Conservation (phyloP, 1,140 invertebrate genomes). For the Drosophila miranda region DNA sequence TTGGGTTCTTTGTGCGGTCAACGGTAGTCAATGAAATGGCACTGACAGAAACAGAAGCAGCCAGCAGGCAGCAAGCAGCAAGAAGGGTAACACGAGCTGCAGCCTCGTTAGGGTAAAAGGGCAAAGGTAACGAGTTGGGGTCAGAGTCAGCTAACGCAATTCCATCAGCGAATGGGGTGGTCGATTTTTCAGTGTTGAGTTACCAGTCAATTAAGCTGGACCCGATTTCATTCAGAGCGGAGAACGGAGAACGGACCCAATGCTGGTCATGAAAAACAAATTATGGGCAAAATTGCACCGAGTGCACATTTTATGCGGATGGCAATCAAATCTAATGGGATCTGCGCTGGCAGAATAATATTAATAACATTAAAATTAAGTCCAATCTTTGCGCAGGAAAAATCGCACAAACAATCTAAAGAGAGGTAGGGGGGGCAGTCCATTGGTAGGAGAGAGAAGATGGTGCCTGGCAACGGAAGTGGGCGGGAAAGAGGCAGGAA, state of each 20-base stretch:
- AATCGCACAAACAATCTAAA: background rate
- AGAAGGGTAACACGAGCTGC: slow-evolving; percentile 49
- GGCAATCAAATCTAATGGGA: slow-evolving; percentile 63
- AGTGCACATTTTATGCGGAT: slow-evolving; percentile 39
- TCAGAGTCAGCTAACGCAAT: slow-evolving; percentile 34
- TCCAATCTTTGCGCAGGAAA: slow-evolving; percentile 27
- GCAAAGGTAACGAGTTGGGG: slow-evolving; percentile 18
- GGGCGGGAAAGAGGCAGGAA: slow-evolving; percentile 37
- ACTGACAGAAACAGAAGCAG: slow-evolving; percentile 8
- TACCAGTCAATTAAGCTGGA: slow-evolving; percentile 34
- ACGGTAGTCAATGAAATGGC: slow-evolving; percentile 31
- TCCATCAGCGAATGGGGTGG: slow-evolving; percentile 25
- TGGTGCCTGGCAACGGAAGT: slow-evolving; percentile 25
- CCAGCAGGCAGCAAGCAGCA: slow-evolving; percentile 5
- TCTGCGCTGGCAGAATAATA: slow-evolving; percentile 71
- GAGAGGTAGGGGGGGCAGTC: slow-evolving; percentile 1
- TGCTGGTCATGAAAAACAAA: slow-evolving; percentile 21
- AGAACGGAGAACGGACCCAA: slow-evolving; percentile 5
- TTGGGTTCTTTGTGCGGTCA: slow-evolving; percentile 32
- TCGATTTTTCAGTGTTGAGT: slow-evolving; percentile 31
- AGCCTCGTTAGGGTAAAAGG: slow-evolving; percentile 41
- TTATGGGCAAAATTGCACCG: slow-evolving; percentile 23
- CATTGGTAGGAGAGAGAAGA: background rate
- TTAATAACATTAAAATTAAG: slow-evolving; percentile 74
- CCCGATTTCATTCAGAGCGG: background rate